Evolutionary conservation across 2,113 vertebrate genomes (phyloP).

Genomic region (Triplophysa tibetana): DNA sequence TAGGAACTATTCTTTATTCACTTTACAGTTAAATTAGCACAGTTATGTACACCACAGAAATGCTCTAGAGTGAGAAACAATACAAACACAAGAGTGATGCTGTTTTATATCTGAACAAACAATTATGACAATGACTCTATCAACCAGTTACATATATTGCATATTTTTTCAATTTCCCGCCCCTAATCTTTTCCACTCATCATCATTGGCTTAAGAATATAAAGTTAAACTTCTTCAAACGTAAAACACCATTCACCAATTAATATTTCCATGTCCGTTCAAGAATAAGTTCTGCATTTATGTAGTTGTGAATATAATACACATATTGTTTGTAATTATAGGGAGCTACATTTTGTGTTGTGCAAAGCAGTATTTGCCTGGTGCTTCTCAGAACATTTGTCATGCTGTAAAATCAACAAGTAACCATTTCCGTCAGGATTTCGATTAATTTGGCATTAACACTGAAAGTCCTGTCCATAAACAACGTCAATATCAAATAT

Average conservation of each 20-base stretch:
- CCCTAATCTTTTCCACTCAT: constrained; percentile 49
- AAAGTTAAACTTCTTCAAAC: constrained; percentile 57
- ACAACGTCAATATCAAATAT: constrained; percentile 71
- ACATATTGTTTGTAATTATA: constrained; percentile 28
- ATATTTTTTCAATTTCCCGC: constrained; percentile 58
- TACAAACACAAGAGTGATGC: constrained; percentile 57
- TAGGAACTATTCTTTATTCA: constrained; percentile 65
- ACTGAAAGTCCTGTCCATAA: constrained; percentile 71
- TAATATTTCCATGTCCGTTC: constrained; percentile 48
- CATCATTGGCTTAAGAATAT: constrained; percentile 58
- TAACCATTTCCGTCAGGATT: constrained; percentile 35
- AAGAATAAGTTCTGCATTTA: constrained; percentile 47
- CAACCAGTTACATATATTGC: constrained; percentile 63
- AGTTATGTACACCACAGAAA: constrained; percentile 64
- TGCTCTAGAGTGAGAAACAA: constrained; percentile 59
- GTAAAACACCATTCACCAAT: constrained; percentile 56
- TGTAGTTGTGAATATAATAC: constrained; percentile 47
- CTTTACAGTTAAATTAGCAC: constrained; percentile 63
- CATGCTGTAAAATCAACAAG: constrained; percentile 56
- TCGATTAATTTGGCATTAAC: constrained; percentile 77
- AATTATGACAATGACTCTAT: constrained; percentile 53
- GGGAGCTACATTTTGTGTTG: constrained; percentile 46
- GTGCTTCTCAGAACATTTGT: constrained; percentile 35
- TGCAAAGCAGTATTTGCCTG: constrained; percentile 47
- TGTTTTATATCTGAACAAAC: constrained; percentile 50